Evolutionary conservation across 2,797 vertebrate species (phyloP).

Genomic region (Pagetopsis macropterus): DNA sequence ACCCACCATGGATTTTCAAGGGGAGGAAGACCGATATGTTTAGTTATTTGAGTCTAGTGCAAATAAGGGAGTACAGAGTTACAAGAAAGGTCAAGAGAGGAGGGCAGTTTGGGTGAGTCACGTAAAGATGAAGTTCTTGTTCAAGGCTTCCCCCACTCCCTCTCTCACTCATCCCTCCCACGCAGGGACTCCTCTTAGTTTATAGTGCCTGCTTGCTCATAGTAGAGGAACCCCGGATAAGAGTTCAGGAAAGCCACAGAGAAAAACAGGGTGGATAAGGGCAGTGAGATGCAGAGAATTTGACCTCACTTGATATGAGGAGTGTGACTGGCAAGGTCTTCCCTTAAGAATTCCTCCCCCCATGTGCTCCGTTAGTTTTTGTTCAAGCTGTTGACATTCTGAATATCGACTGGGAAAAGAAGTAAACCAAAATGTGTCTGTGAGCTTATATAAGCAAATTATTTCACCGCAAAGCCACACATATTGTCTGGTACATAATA

Average conservation of each 20-base stretch:
- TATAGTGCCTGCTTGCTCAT: conserved; percentile 44
- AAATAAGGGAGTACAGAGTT: conserved; percentile 14
- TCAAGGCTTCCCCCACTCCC: conserved; percentile 63
- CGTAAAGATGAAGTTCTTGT: conserved; percentile 41
- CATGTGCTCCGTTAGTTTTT: conserved; percentile 15
- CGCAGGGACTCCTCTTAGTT: conserved; percentile 63
- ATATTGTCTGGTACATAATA: conserved; percentile 41
- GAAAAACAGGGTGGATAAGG: conserved; percentile 29
- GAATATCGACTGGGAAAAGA: conserved; percentile 17
- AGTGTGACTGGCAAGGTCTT: conserved; percentile 33
- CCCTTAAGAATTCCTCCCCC: conserved; percentile 14
- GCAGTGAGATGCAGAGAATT: conserved; percentile 40
- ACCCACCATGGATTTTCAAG: conserved; percentile 51
- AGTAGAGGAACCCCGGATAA: conserved; percentile 57
- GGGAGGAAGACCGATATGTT: conserved; percentile 25
- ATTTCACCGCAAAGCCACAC: conserved; percentile 21
- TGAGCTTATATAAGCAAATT: conserved; percentile 16
- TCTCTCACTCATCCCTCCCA: conserved; percentile 47
- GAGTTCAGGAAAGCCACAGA: conserved; percentile 66
- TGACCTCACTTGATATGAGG: conserved; percentile 42
- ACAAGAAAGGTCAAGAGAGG: conserved; percentile 9
- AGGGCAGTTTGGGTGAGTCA: conserved; percentile 53
- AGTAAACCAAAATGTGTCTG: neutral
- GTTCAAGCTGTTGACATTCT: conserved; percentile 27
- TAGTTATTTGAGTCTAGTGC: conserved; percentile 24